Evolutionary conservation across 2,888 invertebrate species (phyloP).

Genomic region (Anodontia alba): DNA sequence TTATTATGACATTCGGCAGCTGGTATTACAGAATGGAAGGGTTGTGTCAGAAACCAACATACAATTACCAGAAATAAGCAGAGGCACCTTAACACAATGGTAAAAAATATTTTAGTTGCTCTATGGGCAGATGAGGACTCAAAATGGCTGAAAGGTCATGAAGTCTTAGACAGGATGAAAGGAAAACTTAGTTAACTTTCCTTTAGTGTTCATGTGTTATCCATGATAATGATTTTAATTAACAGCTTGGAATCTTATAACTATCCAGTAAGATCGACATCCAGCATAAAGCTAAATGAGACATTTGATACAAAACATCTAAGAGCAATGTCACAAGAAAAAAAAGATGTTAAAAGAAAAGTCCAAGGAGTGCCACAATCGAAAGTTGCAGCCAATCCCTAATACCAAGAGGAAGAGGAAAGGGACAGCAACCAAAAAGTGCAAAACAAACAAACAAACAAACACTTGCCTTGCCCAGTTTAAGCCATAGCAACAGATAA

Average conservation of each 20-base stretch:
- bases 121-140: not conserved
- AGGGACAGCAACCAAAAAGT: no score
- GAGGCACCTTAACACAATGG: constrained; percentile 31
- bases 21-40: constrained; percentile 29
- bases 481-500: no score
- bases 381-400: no score
- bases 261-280: not conserved
- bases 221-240: not conserved
- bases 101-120: constrained; percentile 11
- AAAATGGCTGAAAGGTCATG: not conserved
- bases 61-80: constrained; percentile 29
- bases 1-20: constrained; percentile 29
- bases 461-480: no score
- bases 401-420: no score
- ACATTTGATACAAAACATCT: not conserved
- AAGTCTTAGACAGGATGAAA: not conserved
- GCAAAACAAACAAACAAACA: no score
- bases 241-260: constrained; percentile 2
- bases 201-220: not conserved
- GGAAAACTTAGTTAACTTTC: not conserved
- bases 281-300: not conserved
- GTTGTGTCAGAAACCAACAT: constrained; percentile 23
- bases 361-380: no score
- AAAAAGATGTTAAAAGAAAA: no score
- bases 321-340: not conserved